Evolutionary conservation across 2,797 vertebrate genomes (phyloP).

Genomic region (Gobio occitaniae): DNA sequence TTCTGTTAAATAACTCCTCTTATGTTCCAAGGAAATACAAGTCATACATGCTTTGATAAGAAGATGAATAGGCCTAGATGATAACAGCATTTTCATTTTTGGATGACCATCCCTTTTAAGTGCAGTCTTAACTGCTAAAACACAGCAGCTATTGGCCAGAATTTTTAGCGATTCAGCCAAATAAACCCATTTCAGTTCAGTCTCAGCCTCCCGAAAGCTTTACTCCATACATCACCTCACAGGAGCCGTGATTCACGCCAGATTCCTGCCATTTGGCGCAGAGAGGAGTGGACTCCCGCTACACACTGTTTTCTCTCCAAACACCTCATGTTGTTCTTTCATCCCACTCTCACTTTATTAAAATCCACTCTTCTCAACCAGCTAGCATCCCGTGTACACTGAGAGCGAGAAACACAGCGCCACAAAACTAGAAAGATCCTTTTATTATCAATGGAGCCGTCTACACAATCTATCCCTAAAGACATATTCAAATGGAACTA

Average conservation of each 20-base stretch:
- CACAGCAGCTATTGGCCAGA: conserved; percentile 37
- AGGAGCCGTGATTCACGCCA: conserved; percentile 65
- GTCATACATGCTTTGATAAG: neutral
- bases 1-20: neutral
- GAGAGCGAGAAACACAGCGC: neutral
- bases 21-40: neutral
- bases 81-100: neutral
- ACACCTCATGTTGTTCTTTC: conserved; percentile 61
- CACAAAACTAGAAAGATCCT: neutral
- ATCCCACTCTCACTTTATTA: conserved; percentile 67
- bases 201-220: conserved; percentile 50
- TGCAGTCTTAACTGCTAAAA: neutral
- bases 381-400: neutral
- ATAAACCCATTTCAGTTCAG: conserved; percentile 40
- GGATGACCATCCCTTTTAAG: neutral
- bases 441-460: neutral
- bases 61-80: neutral
- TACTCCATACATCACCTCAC: conserved; percentile 66
- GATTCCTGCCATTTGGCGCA: conserved; percentile 62
- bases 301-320: conserved; percentile 71
- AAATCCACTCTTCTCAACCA: conserved; percentile 52
- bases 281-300: conserved; percentile 56
- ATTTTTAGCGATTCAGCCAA: conserved; percentile 28
- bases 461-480: neutral
- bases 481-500: neutral